phyloP scores from a whole-genome alignment of 2,797 vertebrate genomes.

The Pyrocephalus nanus region DNA sequence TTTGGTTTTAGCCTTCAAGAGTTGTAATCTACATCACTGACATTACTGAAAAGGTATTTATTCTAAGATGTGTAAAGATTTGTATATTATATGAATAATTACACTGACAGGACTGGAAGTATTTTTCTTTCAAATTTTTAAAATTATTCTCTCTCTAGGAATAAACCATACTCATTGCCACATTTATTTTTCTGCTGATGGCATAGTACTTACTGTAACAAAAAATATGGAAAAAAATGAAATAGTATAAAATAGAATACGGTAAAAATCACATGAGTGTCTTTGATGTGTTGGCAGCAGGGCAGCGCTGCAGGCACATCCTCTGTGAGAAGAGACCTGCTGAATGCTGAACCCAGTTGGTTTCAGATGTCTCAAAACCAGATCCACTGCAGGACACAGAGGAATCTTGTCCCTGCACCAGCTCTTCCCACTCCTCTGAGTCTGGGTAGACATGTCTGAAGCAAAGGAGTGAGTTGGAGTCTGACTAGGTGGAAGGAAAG shows the following conservation, averaged over 20 bases:
- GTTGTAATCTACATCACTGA: neutral
- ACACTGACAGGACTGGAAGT: neutral
- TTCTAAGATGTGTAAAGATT: neutral
- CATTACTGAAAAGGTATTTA: neutral
- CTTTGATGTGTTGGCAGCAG: neutral
- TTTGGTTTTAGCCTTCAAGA: neutral
- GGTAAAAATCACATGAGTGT: fast-evolving
- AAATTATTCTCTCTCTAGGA: neutral
- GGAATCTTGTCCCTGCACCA: fast-evolving
- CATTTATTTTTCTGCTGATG: neutral
- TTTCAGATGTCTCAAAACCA: neutral
- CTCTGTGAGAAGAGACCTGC: neutral
- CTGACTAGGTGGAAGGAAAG: neutral
- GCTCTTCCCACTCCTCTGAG: neutral
- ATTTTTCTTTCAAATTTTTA: neutral
- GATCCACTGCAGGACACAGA: neutral
- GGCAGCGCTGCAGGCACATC: fast-evolving
- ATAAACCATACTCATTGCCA: neutral
- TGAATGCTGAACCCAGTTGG: fast-evolving
- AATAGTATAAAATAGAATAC: neutral
- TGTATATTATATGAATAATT: neutral
- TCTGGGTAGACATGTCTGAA: neutral
- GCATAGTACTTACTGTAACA: neutral
- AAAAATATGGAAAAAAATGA: neutral
- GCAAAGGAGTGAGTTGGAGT: neutral